phyloP scores from a whole-genome alignment of 2,113 vertebrate genomes.

The Nothobranchius kuhntae region DNA sequence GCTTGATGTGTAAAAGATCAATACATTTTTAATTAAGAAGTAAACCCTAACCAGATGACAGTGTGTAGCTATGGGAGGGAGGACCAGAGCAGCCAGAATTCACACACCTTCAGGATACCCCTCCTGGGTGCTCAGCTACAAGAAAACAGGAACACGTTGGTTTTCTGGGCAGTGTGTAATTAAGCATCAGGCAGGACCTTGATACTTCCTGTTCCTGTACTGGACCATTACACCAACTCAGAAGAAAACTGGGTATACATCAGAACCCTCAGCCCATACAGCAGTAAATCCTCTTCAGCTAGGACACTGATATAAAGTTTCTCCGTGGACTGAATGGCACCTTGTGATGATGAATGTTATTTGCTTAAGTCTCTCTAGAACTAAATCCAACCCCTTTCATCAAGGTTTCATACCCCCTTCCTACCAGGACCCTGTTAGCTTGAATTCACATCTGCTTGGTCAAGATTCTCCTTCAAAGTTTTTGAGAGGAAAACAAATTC shows the following conservation, averaged over 20 bases:
- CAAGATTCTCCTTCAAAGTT: no score
- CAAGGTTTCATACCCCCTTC: no score
- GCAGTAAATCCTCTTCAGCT: slow-evolving; percentile 42
- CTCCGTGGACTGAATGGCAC: slow-evolving; percentile 23
- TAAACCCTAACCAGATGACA: slow-evolving; percentile 1
- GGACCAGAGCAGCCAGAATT: slow-evolving; percentile 4
- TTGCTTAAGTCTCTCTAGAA: no score
- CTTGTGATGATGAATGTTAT: slow-evolving; percentile 25
- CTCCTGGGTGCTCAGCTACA: slow-evolving; percentile 22
- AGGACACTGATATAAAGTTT: slow-evolving; percentile 34
- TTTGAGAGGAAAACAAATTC: no score
- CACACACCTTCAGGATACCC: slow-evolving; percentile 6
- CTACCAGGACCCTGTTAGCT: no score
- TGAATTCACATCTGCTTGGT: no score
- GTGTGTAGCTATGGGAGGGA: neutral
- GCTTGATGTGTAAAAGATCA: no score
- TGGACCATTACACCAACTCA: slow-evolving; percentile 33
- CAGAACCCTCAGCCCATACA: slow-evolving; percentile 26
- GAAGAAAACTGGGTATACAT: slow-evolving; percentile 36
- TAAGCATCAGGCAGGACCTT: slow-evolving; percentile 40
- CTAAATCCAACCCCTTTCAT: no score
- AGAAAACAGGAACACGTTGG: neutral
- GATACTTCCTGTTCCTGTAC: slow-evolving; percentile 19
- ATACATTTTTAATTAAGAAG: neutral
- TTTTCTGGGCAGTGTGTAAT: slow-evolving; percentile 27